These are phyloP conservation scores for Serilophus lunatus DNA, from an alignment of 2,113 vertebrate species.

Conservation along the genomic window DNA sequence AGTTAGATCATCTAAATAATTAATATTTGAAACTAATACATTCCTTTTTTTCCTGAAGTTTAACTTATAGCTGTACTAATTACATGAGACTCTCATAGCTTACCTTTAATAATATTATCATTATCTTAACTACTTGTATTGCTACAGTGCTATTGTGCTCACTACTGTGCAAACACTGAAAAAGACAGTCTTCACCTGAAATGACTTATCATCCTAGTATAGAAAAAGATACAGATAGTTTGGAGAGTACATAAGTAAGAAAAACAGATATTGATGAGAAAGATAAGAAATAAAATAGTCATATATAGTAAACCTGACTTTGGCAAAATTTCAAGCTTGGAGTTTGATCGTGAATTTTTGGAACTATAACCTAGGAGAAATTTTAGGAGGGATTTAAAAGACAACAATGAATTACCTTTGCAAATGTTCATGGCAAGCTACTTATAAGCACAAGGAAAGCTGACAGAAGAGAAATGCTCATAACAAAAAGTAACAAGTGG, in stretches of 20 bases:
- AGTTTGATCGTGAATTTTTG: background rate
- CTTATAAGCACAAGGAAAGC: background rate
- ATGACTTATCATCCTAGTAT: background rate
- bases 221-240: background rate
- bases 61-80: background rate
- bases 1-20: background rate
- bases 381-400: background rate
- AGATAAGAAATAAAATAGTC: background rate
- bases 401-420: background rate
- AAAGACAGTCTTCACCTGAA: background rate
- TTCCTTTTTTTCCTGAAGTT: accelerated
- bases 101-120: background rate
- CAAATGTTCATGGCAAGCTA: background rate
- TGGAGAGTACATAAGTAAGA: background rate
- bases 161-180: background rate
- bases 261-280: background rate
- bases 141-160: background rate
- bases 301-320: background rate
- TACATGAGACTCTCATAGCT: background rate
- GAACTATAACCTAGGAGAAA: background rate
- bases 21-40: background rate
- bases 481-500: background rate
- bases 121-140: background rate
- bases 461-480: background rate
- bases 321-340: background rate